A percentile compares a stretch with the other conserved stretches of the same genome.
These are phyloP conservation scores for Percopsis omiscomaycus DNA, from an alignment of 2,797 vertebrate species.

Conservation along the genomic window DNA sequence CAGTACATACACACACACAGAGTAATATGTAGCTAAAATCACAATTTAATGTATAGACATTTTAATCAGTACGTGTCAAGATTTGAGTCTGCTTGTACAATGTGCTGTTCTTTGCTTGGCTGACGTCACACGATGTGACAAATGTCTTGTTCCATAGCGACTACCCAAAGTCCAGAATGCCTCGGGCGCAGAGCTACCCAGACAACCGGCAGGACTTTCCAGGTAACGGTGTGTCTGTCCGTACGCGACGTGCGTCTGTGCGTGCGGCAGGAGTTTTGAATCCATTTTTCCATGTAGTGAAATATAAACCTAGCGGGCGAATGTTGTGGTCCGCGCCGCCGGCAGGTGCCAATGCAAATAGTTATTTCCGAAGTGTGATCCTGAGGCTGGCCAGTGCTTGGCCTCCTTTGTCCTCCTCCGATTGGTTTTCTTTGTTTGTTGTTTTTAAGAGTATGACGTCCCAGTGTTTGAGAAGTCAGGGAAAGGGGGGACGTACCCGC, in stretches of 20 bases:
- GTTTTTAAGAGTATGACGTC: constrained; percentile 87
- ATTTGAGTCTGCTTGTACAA: no score
- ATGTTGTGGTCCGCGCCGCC: no score
- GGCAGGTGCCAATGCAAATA: no score
- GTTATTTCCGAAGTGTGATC: no score
- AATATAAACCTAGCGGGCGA: no score
- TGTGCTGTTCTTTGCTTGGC: no score
- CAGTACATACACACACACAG: no score
- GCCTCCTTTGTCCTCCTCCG: not conserved
- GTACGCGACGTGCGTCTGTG: not conserved
- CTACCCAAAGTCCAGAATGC: constrained; percentile 96
- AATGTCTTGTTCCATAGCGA: constrained; percentile 72
- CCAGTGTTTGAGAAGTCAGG: constrained; percentile 97
- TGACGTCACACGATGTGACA: not conserved
- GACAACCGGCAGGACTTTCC: constrained; percentile 98
- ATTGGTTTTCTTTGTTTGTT: not conserved
- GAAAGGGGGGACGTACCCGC: constrained; percentile 96
- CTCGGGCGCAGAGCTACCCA: constrained; percentile 96
- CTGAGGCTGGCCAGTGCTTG: no score
- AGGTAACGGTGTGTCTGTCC: constrained; percentile 72
- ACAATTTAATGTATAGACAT: no score
- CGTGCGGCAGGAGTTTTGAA: not conserved
- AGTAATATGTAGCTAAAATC: no score
- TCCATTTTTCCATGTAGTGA: no score
- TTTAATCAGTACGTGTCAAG: no score